Percentiles rank a stretch among this genome's conserved stretches.
phyloP scores from a whole-genome alignment of 2,113 vertebrate genomes.

The Nestor notabilis region DNA sequence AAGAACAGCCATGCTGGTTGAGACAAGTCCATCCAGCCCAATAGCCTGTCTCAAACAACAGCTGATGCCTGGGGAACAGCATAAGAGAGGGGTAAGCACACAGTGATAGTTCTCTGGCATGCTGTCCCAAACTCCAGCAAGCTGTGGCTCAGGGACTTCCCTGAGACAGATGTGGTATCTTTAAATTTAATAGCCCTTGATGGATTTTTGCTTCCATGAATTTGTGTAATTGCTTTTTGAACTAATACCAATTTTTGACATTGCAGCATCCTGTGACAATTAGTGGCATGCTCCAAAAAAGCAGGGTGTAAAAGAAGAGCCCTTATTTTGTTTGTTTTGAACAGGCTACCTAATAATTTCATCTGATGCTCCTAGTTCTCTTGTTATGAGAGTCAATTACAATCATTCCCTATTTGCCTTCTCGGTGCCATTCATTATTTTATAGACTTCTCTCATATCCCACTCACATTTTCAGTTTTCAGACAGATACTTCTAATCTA shows the following conservation, averaged over 20 bases:
- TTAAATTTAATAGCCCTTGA: slow-evolving; percentile 69
- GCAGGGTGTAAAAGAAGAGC: slow-evolving; percentile 46
- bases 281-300: slow-evolving; percentile 36
- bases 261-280: slow-evolving; percentile 56
- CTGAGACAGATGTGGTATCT: slow-evolving; percentile 66
- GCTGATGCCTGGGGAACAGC: slow-evolving; percentile 60
- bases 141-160: slow-evolving; percentile 68
- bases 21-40: slow-evolving; percentile 59
- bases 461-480: neutral
- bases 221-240: slow-evolving; percentile 64
- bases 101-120: slow-evolving; percentile 46
- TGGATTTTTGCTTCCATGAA: slow-evolving; percentile 66
- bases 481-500: neutral
- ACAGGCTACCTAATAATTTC: slow-evolving; percentile 37
- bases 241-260: slow-evolving; percentile 48
- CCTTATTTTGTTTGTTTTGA: slow-evolving; percentile 62
- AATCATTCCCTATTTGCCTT: slow-evolving; percentile 47
- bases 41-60: slow-evolving; percentile 51
- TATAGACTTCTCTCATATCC: neutral
- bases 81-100: slow-evolving; percentile 25
- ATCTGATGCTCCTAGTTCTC: slow-evolving; percentile 26
- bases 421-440: neutral
- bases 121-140: slow-evolving; percentile 55
- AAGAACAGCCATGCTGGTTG: slow-evolving; percentile 45
- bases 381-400: slow-evolving; percentile 44